These are phyloP conservation scores for Otolemur crassicaudatus DNA, from an alignment of 2,797 vertebrate genomes.

Conservation along the genomic window DNA sequence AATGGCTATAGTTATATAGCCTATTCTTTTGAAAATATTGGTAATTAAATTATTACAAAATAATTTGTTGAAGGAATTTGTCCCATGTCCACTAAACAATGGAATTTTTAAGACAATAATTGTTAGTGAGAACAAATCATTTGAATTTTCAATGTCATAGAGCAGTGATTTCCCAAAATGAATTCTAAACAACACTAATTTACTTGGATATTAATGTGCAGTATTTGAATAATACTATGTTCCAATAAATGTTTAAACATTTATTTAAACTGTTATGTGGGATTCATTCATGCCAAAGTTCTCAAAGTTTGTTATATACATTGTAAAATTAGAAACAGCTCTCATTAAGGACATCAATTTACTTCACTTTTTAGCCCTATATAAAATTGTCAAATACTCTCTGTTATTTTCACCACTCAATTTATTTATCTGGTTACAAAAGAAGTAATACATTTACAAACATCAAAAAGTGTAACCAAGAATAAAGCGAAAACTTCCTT, in stretches of 20 bases:
- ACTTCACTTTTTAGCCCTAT: too few relatives aligned
- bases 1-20: conserved; percentile 67
- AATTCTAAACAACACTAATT: background rate
- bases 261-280: conserved; percentile 3
- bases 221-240: background rate
- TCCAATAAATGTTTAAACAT: background rate
- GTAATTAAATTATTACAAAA: conserved; percentile 35
- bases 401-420: background rate
- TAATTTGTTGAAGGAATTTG: background rate
- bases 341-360: background rate
- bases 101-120: background rate
- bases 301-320: background rate
- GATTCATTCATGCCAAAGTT: background rate
- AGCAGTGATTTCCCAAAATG: background rate
- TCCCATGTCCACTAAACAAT: conserved; percentile 25
- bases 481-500: background rate
- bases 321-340: background rate
- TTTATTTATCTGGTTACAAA: background rate
- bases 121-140: background rate
- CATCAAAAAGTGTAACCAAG: background rate
- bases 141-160: background rate
- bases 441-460: background rate
- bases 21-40: conserved; percentile 55
- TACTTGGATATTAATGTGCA: background rate
- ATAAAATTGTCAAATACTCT: too few relatives aligned